These are phyloP conservation scores for Aproaerema taeniolella DNA, from an alignment of 2,888 invertebrate genomes.

Conservation along the genomic window DNA sequence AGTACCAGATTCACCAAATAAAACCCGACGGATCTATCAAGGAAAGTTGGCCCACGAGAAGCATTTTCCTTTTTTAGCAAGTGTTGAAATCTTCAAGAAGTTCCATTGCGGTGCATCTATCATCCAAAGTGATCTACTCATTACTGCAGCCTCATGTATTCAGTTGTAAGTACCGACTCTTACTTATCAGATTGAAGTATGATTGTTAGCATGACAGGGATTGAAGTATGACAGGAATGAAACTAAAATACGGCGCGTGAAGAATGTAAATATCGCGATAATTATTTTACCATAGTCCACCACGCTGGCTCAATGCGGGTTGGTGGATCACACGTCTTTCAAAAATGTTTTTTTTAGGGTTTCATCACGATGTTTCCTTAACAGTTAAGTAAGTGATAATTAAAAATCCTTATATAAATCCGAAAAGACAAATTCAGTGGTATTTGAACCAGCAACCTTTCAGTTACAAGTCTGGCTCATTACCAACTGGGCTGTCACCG, in stretches of 20 bases:
- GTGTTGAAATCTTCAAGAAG: slow-evolving; percentile 17
- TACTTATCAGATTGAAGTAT: background rate
- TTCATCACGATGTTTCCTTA: no score
- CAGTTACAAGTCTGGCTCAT: no score
- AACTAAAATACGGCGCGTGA: no score
- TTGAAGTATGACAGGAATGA: no score
- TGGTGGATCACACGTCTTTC: background rate
- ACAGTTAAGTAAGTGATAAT: no score
- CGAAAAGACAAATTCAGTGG: no score
- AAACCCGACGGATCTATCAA: slow-evolving; percentile 21
- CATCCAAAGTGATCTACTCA: slow-evolving; percentile 20
- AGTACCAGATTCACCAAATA: no score
- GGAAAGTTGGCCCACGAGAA: slow-evolving; percentile 15
- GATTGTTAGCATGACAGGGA: background rate
- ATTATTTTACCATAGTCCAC: background rate
- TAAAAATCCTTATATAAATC: no score
- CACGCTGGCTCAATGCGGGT: background rate
- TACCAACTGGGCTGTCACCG: no score
- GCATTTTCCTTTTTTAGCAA: slow-evolving; percentile 24
- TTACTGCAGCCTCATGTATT: slow-evolving; percentile 17
- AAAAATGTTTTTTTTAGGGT: background rate
- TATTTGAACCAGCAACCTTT: no score
- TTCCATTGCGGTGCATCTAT: slow-evolving; percentile 24
- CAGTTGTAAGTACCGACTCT: slow-evolving; percentile 8
- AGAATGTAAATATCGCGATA: no score